Conservation (phyloP, 2,113 vertebrate genomes). For the Sinocyclocheilus grahami region DNA sequence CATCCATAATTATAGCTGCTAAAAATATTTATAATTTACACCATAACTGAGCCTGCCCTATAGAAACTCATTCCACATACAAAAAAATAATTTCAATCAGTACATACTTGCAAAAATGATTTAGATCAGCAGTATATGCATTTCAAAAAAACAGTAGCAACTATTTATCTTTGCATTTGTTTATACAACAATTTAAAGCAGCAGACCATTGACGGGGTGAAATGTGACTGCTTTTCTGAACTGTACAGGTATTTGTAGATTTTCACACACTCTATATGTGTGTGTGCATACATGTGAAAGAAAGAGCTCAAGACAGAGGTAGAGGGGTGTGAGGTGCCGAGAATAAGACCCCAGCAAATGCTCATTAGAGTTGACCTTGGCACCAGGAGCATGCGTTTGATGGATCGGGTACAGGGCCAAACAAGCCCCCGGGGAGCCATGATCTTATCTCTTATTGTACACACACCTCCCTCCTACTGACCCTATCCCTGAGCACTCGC, state of each 20-base stretch:
- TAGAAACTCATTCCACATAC: too few relatives aligned
- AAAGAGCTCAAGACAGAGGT: slow-evolving; percentile 60
- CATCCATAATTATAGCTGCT: too few relatives aligned
- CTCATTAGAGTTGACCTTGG: slow-evolving; percentile 99
- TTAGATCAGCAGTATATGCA: too few relatives aligned
- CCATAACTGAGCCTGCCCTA: too few relatives aligned
- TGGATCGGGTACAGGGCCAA: slow-evolving; percentile 88
- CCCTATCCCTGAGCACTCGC: slow-evolving; percentile 79
- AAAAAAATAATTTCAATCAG: too few relatives aligned
- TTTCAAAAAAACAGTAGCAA: too few relatives aligned
- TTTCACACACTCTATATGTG: slow-evolving; percentile 35
- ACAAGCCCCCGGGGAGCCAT: slow-evolving; percentile 86
- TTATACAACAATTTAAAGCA: neutral
- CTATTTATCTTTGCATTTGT: too few relatives aligned
- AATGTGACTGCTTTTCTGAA: neutral
- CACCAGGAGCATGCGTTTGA: slow-evolving; percentile 86
- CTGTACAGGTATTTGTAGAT: slow-evolving; percentile 54
- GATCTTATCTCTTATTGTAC: slow-evolving; percentile 94
- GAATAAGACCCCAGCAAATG: slow-evolving; percentile 84
- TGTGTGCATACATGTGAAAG: slow-evolving; percentile 48
- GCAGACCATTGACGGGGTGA: neutral
- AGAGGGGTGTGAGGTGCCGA: slow-evolving; percentile 65
- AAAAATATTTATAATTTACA: neutral
- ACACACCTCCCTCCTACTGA: slow-evolving; percentile 81
- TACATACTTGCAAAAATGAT: too few relatives aligned